A percentile compares a stretch with the other conserved stretches of the same genome.
These are phyloP conservation scores for Psittacula derbiana DNA, from an alignment of 2,797 vertebrate species.

Conservation along the genomic window DNA sequence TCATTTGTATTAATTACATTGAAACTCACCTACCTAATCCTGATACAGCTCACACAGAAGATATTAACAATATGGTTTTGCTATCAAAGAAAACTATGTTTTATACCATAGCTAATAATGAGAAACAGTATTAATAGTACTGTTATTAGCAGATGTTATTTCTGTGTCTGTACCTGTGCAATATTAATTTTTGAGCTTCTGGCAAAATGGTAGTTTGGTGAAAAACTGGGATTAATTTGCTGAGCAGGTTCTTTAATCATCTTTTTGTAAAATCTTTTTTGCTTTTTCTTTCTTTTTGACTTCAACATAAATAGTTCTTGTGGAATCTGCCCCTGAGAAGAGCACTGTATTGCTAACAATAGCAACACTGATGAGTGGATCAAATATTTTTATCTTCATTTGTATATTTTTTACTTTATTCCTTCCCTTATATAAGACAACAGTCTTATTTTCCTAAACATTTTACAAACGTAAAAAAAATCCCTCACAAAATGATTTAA, in stretches of 20 bases:
- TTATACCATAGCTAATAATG: not conserved
- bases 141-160: not conserved
- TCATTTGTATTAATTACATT: not conserved
- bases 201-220: not conserved
- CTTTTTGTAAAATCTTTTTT: not conserved
- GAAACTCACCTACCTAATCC: not conserved
- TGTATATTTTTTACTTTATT: not conserved
- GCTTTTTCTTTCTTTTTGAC: not conserved
- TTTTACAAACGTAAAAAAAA: not conserved
- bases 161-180: not conserved
- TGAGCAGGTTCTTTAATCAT: not conserved
- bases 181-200: constrained; percentile 1
- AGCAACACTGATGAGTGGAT: not conserved
- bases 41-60: not conserved
- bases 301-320: not conserved
- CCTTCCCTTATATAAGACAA: not conserved
- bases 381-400: not conserved
- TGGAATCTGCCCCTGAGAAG: not conserved
- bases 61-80: not conserved
- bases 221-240: not conserved
- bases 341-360: not conserved
- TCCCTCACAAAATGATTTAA: not conserved
- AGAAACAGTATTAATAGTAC: not conserved
- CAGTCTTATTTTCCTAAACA: not conserved
- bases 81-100: not conserved